Evolutionary conservation across 2,797 vertebrate genomes (phyloP), one percentile per base, ranked within the genome.

Genomic region (Neomorphus geoffroyi): DNA sequence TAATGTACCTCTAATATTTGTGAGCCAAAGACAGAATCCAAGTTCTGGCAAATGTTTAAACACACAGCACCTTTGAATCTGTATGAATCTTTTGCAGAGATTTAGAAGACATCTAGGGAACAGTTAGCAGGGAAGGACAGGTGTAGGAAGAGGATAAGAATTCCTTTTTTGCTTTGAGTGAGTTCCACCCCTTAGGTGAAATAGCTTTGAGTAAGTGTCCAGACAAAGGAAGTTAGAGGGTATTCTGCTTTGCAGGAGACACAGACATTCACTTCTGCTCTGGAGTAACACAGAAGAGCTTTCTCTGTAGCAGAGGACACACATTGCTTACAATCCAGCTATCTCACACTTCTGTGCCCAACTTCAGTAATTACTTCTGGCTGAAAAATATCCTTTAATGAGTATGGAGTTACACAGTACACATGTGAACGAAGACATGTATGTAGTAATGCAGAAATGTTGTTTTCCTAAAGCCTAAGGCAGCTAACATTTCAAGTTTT

Each of bases 11-110:
- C 54, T 80, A 78, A 43, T 51, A 84, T 6, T 58, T 50, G 43
- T 64, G 51, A 60, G 53, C 50, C 92, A 92, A 94, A 89, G 60
- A 92, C 22, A 92, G 37, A 86, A 91, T 43, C 10, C 37, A 61
- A 89, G 35, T 80, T 72, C 18, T 86, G 73, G 27, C 13, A 94
- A 74, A 86, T 71, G 71, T 62, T 78, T 78, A 95, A 94, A 90
- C 41, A 90, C n/a, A 79, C 21, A 9, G 54, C 53, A 92, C 46
- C 60, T 64, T 88, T 58, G 65, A 74, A 88, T 3, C 5, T 22
- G 3, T 37, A 85, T 23, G 64, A 90, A 93, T 46, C 57, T 78
- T 91, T 62, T 22, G 56, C 6, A 67, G 23, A 45, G 32, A 53
- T 0, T 30, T 22, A 88, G 35, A 66, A 33, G 10, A 23, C 2